Evolutionary conservation across 2,113 vertebrate genomes (phyloP).

Genomic region (Notiomystis cincta): DNA sequence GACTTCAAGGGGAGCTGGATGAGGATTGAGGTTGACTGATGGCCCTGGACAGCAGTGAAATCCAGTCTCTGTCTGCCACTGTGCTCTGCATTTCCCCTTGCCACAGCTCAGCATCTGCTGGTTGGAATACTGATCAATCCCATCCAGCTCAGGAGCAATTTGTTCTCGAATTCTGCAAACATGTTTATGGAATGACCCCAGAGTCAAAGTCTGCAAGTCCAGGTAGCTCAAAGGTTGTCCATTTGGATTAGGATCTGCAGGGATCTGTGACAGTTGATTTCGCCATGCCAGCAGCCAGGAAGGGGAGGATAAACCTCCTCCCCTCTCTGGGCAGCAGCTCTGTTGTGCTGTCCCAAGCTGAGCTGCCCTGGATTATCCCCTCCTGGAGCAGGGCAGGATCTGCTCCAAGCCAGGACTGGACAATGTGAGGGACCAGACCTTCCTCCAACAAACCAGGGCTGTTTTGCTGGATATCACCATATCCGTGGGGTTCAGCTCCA

Average conservation of each 20-base stretch:
- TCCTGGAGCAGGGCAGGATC: neutral
- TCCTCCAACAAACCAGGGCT: neutral
- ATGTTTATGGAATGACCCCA: neutral
- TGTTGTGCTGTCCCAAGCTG: neutral
- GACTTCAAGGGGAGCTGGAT: neutral
- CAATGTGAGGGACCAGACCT: neutral
- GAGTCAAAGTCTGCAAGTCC: neutral
- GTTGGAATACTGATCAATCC: neutral
- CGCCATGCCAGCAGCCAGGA: neutral
- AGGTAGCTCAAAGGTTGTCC: neutral
- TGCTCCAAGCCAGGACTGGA: neutral
- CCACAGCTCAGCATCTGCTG: neutral
- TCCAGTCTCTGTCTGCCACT: neutral
- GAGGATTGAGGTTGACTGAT: neutral
- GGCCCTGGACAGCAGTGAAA: conserved; percentile 12
- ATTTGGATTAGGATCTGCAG: neutral
- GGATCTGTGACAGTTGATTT: neutral
- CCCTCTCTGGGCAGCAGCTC: neutral
- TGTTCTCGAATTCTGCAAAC: neutral
- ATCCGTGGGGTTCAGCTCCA: neutral
- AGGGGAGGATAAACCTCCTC: neutral
- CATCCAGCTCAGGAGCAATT: neutral
- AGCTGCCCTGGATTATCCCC: neutral
- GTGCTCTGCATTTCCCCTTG: neutral
- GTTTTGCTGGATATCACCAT: neutral